Evolutionary conservation across 1,140 invertebrate species (phyloP), one percentile per base, ranked within the genome.

Genomic region (Eueides isabella): DNA sequence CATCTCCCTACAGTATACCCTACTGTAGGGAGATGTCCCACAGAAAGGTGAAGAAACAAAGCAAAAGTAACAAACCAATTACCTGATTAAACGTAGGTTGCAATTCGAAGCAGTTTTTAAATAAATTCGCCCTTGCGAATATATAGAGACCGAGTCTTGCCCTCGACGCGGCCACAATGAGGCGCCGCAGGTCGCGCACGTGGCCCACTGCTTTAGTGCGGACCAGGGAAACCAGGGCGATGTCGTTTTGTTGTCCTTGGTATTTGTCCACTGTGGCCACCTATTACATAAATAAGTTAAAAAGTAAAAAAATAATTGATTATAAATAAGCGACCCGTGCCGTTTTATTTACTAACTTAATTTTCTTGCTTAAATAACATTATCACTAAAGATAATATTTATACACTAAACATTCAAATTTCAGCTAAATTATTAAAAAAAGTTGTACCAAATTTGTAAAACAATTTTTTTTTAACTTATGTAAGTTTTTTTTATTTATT

Each of bases 231-330:
- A 99, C 94, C 5, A 99, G 94, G 68, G 99, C 99, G 84, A 98
- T 99, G 92, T 99, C 99, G 92, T 99, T 99, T 91, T 99, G 99
- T 86, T 99, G 99, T 74, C 99, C 99, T 90, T 99, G 99, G 90
- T 99, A 99, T 85, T 99, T 99, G 91, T 99, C 99, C 12, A 99
- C 99, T 7, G 99, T 99, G 1, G 97, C 97, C 30, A 97, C 94
- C 95, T 96, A 75, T 12, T n/a, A 1, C 0, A 41, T n/a, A 41
- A 41, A 41, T n/a, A n/a, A 16, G 14, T 41, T 4, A 41, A 38
- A 38, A 38, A 38, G 11, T 38, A 38, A 38, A n/a, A n/a, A n/a
- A n/a, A n/a, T n/a, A n/a, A n/a, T n/a, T n/a, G n/a, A n/a, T n/a
- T n/a, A n/a, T n/a, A n/a, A n/a, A n/a, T n/a, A n/a, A n/a, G n/a